Evolutionary conservation across 2,797 vertebrate genomes (phyloP), one percentile per base, ranked within the genome.

Genomic region (Scolopax rusticola): DNA sequence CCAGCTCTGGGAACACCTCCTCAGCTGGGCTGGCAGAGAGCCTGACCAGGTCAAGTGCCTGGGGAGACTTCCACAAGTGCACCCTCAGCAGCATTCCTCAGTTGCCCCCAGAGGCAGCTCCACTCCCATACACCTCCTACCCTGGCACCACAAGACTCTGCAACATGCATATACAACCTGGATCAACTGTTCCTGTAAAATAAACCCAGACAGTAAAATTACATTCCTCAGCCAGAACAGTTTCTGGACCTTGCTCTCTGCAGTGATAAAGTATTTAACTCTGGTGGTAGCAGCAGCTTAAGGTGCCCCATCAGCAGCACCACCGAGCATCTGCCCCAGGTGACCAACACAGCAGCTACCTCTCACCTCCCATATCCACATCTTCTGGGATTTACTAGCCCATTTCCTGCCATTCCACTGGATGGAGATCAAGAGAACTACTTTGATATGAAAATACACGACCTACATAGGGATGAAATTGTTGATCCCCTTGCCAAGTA

Each of bases 311-410:
- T 12, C 27, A 54, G 27, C 47, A 63, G 4, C 16, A 53, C 3
- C 61, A 70, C 14, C 0, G 0, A 47, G 40, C 51, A 61, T 13
- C 28, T 0, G 0, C 20, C 33, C 19, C 56, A 20, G 56, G 71
- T 53, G 53, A 27, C 48, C 64, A 63, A 17, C 32, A 15, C 33
- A 7, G 48, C 65, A 60, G 33, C 20, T 54, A 57, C n/a, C 78
- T 68, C 57, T 51, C 20, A 27, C 56, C 28, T 20, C 43, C 47
- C 76, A 38, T 28, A 70, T 9, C 12, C 69, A 64, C 23, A 30
- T 32, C 73, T 45, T 11, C 80, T 28, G 54, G 67, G 53, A 82
- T 51, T 69, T 40, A 48, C 41, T 6, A 38, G 28, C 56, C 48
- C 47, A 28, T 64, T 77, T 70, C 47, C 71, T 53, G 45, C 33